A percentile compares a stretch with the other conserved stretches of the same genome.
Evolutionary conservation across 2,797 vertebrate species (phyloP).

Genomic region (Podarcis lilfordi): DNA sequence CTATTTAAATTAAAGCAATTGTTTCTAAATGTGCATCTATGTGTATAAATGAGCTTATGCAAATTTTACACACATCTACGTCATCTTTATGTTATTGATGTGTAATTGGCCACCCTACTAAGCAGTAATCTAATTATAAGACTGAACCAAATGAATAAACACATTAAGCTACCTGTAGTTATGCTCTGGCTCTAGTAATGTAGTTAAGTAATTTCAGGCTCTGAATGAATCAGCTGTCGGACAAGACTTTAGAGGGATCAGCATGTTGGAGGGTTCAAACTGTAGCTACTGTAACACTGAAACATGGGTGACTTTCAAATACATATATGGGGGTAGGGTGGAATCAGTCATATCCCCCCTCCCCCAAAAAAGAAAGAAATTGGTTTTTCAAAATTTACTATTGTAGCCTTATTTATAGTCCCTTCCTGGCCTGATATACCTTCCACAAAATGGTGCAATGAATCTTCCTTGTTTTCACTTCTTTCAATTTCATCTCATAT

Average conservation of each 20-base stretch:
- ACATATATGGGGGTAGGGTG: not conserved
- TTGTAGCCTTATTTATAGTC: slow-evolving; percentile 20
- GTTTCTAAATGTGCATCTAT: too few species aligned
- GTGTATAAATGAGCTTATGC: too few species aligned
- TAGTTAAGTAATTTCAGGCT: too few species aligned
- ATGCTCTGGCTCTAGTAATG: not conserved
- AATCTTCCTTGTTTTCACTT: slow-evolving; percentile 32
- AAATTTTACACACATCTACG: too few species aligned
- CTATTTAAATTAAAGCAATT: too few species aligned
- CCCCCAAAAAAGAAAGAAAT: slow-evolving; percentile 1
- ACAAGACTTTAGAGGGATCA: not conserved
- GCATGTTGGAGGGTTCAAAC: not conserved
- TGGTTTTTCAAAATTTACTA: slow-evolving; percentile 30
- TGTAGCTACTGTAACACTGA: not conserved
- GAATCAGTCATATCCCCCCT: not conserved
- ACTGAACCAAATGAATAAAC: too few species aligned
- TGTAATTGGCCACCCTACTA: not conserved
- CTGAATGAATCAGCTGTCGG: not conserved
- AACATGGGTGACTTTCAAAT: not conserved
- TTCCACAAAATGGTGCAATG: slow-evolving; percentile 5
- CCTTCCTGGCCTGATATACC: slow-evolving; percentile 18
- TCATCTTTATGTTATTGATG: not conserved
- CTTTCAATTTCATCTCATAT: slow-evolving; percentile 36
- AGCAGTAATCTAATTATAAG: not conserved
- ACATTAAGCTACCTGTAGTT: not conserved